Evolutionary conservation across 2,797 vertebrate genomes (phyloP).

Genomic region (Brachymystax lenok): DNA sequence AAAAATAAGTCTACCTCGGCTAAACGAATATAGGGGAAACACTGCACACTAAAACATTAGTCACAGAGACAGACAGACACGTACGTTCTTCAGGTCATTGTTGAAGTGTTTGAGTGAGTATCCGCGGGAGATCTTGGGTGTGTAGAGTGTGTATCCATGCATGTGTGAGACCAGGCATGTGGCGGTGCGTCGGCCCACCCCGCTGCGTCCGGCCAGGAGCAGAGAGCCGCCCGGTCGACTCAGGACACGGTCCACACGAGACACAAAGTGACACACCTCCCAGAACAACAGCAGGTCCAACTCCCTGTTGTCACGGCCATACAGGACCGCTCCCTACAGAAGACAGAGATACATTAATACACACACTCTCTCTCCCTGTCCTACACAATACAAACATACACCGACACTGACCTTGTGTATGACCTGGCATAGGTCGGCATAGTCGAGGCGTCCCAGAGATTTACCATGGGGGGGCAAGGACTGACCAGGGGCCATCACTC

Average conservation of each 20-base stretch:
- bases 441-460: constrained; percentile 83
- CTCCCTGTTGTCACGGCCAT: constrained; percentile 89
- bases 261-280: constrained; percentile 90
- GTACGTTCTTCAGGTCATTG: constrained; percentile 91
- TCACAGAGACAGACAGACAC: constrained; percentile 9
- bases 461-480: constrained; percentile 87
- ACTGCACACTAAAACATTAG: no score
- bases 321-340: constrained; percentile 87
- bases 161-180: constrained; percentile 91
- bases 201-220: constrained; percentile 90
- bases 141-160: constrained; percentile 86
- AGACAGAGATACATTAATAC: neutral
- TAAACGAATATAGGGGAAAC: no score
- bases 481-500: constrained; percentile 77
- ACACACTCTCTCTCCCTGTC: neutral
- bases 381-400: constrained; percentile 1
- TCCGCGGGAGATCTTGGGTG: constrained; percentile 88
- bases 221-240: constrained; percentile 91
- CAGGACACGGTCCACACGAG: constrained; percentile 88
- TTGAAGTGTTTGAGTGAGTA: constrained; percentile 93
- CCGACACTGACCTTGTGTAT: constrained; percentile 89
- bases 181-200: constrained; percentile 90
- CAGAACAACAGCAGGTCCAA: constrained; percentile 90
- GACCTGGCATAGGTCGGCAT: constrained; percentile 84
- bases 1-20: no score